Base-by-base conservation (phyloP, 2,113 vertebrate genomes). In the Podarcis muralis region DNA sequence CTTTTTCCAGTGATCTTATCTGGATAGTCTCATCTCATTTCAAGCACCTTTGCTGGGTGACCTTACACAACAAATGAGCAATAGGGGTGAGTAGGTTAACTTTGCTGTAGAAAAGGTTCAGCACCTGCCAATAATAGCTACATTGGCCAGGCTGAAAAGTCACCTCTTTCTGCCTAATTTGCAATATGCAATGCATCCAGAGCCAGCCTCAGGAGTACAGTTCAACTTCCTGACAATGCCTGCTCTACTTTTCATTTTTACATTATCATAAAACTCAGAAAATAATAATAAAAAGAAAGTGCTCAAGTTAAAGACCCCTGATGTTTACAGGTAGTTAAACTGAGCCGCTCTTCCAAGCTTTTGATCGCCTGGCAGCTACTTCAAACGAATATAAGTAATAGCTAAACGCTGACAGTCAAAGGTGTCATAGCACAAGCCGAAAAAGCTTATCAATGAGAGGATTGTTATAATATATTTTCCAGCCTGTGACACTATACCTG, bases 271-370 rank as follows among this genome's bases (percentile, higher is more conserved):
- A 92, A 94, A 92, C 35, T 91, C 83, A 80, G 86, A 93, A 89
- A 80, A 83, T 65, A 75, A 87, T 82, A 72, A 76, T 30, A 32
- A 37, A 90, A 90, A 81, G 84, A 32, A 90, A 89, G 87, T 90
- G 40, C 77, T 90, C 91, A 84, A 80, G 62, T 66, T 90, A 76
- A 69, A 87, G 89, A 86, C 90, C 86, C 88, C 6, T 91, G 87
- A 91, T 89, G 90, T 89, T 93, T 92, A 89, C 48, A 57, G 83
- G 68, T 92, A 91, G 86, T 93, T 92, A 93, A 88, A 90, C 74
- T 93, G 89, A 96, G 88, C 88, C 90, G 88, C 85, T 94, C 13
- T 94, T 93, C 89, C 81, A 92, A 92, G 84, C 40, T 88, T 95
- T 91, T 95, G 93, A 94, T 94, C 80, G 87, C 74, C 90, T 93